Evolutionary conservation across 2,797 vertebrate genomes (phyloP).

Genomic region (Sphaeramia orbicularis): DNA sequence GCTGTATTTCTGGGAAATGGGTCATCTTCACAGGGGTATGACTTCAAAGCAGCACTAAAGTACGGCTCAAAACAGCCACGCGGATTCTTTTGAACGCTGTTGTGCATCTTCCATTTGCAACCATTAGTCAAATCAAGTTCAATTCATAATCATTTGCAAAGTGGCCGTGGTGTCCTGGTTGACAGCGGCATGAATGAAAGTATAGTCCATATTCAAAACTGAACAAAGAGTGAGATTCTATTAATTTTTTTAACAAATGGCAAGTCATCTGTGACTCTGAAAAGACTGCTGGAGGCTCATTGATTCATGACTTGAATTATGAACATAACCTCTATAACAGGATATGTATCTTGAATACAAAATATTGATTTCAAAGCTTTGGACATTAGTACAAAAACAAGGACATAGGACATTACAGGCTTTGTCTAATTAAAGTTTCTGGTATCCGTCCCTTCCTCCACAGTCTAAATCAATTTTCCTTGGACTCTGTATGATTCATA

Average conservation of each 20-base stretch:
- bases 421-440: slow-evolving; percentile 47
- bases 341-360: slow-evolving; percentile 60
- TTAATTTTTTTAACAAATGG: slow-evolving; percentile 60
- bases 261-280: slow-evolving; percentile 63
- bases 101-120: slow-evolving; percentile 35
- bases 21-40: slow-evolving; percentile 64
- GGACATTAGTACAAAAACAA: slow-evolving; percentile 48
- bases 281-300: slow-evolving; percentile 57
- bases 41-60: slow-evolving; percentile 68
- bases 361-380: slow-evolving; percentile 63
- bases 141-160: slow-evolving; percentile 34
- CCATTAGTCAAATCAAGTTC: slow-evolving; percentile 40
- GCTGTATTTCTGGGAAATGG: slow-evolving; percentile 69
- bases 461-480: slow-evolving; percentile 41
- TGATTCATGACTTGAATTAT: slow-evolving; percentile 69
- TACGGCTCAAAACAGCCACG: slow-evolving; percentile 27
- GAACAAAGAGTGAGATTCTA: slow-evolving; percentile 63
- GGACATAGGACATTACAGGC: slow-evolving; percentile 27
- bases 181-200: slow-evolving; percentile 28
- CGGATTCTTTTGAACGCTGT: slow-evolving; percentile 16
- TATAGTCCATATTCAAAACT: slow-evolving; percentile 32
- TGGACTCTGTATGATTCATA: slow-evolving; percentile 30
- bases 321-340: slow-evolving; percentile 58
- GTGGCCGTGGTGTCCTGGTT: slow-evolving; percentile 32
- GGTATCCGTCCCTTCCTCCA: slow-evolving; percentile 7